Percentiles rank a stretch among this genome's conserved stretches.
Conservation (phyloP, 2,888 invertebrate genomes). For the Apamea epomidion region DNA sequence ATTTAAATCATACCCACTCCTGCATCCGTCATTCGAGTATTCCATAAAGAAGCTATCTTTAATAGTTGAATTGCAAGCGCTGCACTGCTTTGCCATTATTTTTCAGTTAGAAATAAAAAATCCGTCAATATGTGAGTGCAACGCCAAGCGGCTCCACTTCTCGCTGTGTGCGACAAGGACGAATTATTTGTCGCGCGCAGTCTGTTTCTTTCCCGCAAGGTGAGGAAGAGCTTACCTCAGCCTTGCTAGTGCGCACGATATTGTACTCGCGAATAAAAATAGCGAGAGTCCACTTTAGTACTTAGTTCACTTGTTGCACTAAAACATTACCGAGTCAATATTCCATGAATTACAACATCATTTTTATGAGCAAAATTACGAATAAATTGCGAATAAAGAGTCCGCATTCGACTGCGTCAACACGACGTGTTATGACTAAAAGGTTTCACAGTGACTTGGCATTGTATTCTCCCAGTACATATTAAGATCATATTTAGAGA, state of each 20-base stretch:
- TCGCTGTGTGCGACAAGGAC: conserved; percentile 5
- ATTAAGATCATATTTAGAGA: background rate
- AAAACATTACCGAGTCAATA: too few species aligned
- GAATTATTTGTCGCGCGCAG: conserved; percentile 5
- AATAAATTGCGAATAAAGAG: too few species aligned
- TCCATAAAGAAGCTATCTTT: conserved; percentile 10
- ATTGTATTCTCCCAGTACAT: background rate
- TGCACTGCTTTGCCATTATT: conserved; percentile 8
- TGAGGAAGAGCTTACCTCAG: conserved; percentile 18
- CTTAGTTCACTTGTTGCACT: too few species aligned
- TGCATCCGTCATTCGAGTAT: conserved; percentile 15
- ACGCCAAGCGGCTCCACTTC: conserved; percentile 5
- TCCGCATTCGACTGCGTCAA: too few species aligned
- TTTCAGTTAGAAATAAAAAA: background rate
- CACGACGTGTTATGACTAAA: too few species aligned
- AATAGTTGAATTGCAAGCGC: conserved; percentile 8
- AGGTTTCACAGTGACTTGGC: background rate
- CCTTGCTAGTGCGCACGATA: background rate
- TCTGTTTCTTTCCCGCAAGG: conserved; percentile 8
- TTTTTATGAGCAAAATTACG: too few species aligned
- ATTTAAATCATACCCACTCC: background rate
- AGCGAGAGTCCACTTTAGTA: too few species aligned
- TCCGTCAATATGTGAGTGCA: background rate
- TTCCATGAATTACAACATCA: too few species aligned
- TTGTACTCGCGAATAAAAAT: too few species aligned